Percentiles rank a stretch among this genome's conserved stretches.
phyloP scores from a whole-genome alignment of 30 jellyfish, hydroid and myxozoan genomes.

The Aurelia sp. region DNA sequence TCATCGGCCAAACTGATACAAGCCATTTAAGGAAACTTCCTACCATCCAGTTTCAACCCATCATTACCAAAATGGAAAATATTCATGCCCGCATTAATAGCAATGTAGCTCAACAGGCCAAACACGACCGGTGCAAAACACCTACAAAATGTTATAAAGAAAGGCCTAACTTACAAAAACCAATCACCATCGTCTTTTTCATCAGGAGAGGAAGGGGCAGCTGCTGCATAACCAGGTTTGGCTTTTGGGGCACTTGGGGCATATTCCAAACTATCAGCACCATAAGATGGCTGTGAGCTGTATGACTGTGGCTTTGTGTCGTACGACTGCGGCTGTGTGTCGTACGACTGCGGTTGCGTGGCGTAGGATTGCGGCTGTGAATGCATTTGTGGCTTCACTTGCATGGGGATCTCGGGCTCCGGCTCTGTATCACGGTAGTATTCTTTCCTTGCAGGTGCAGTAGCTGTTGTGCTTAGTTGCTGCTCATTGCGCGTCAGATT shows the following conservation, averaged over 20 bases:
- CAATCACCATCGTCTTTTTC: slow-evolving; percentile 51
- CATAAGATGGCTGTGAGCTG: slow-evolving; percentile 45
- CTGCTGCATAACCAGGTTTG: slow-evolving; percentile 31
- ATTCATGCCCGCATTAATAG: too few species aligned
- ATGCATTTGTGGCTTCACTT: not conserved
- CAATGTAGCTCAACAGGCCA: too few species aligned
- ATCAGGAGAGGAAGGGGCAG: slow-evolving; percentile 13
- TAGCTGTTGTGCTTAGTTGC: not conserved
- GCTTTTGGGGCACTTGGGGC: slow-evolving; percentile 39
- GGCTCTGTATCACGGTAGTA: not conserved
- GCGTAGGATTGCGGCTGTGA: too few species aligned
- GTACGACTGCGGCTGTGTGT: not conserved
- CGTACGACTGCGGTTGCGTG: not conserved
- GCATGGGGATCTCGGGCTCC: slow-evolving; percentile 30
- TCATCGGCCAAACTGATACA: too few species aligned
- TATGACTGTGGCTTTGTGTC: slow-evolving; percentile 8
- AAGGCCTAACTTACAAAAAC: slow-evolving; percentile 13
- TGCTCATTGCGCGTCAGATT: not conserved
- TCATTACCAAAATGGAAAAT: too few species aligned
- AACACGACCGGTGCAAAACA: too few species aligned
- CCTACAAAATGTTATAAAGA: too few species aligned
- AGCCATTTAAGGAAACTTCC: too few species aligned
- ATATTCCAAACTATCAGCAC: slow-evolving; percentile 23
- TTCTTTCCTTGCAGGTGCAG: not conserved
- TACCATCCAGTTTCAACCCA: too few species aligned